phyloP scores from a whole-genome alignment of 2,888 invertebrate species.

The Agonopterix heracliana region DNA sequence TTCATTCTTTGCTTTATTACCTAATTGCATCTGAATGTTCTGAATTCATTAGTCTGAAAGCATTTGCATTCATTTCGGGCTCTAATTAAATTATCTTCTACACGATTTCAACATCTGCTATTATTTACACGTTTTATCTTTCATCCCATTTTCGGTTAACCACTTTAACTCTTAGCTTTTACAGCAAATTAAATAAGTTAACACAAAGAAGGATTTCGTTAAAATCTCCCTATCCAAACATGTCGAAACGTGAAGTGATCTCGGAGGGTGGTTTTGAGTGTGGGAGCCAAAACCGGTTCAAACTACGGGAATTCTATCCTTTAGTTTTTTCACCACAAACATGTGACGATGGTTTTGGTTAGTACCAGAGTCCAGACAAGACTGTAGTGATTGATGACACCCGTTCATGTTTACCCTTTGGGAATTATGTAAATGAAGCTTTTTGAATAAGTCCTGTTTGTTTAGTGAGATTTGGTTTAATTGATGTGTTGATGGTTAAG shows the following conservation, averaged over 20 bases:
- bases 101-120: too few species aligned
- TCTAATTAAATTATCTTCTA: too few species aligned
- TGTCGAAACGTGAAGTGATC: slow-evolving; percentile 7
- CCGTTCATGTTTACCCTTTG: slow-evolving; percentile 1
- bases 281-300: slow-evolving; percentile 34
- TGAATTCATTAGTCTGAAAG: too few species aligned
- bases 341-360: slow-evolving; percentile 21
- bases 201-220: neutral
- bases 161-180: too few species aligned
- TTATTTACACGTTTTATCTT: too few species aligned
- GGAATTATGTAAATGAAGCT: slow-evolving; percentile 8
- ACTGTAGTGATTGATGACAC: slow-evolving; percentile 12
- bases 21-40: neutral
- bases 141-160: too few species aligned
- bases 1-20: neutral
- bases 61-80: too few species aligned
- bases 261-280: slow-evolving; percentile 14
- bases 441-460: slow-evolving; percentile 5
- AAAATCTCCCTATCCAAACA: slow-evolving; percentile 1
- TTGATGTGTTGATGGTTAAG: slow-evolving; percentile 7
- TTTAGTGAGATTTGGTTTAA: slow-evolving; percentile 8
- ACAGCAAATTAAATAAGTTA: too few species aligned
- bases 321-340: slow-evolving; percentile 22
- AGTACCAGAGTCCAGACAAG: slow-evolving; percentile 15
- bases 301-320: slow-evolving; percentile 30